A percentile compares a stretch with the other conserved stretches of the same genome.
Conservation (phyloP, 2,113 vertebrate genomes). For the Coryphaenoides rupestris region DNA sequence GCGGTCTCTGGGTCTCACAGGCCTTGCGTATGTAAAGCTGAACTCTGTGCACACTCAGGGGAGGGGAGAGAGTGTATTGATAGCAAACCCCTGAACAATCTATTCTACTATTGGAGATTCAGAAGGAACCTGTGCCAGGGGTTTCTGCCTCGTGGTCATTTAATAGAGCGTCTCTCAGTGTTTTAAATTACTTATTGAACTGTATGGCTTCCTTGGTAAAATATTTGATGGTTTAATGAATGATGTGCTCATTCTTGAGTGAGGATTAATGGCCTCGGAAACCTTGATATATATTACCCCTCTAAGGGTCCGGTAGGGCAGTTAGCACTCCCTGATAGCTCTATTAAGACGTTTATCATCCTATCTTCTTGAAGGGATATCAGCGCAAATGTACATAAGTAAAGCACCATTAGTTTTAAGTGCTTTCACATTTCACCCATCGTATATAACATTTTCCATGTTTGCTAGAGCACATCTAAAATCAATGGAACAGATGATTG, state of each 20-base stretch:
- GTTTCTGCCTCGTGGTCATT: slow-evolving; percentile 32
- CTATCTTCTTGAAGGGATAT: slow-evolving; percentile 37
- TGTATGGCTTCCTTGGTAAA: slow-evolving; percentile 49
- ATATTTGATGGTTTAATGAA: slow-evolving; percentile 60
- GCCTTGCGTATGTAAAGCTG: no score
- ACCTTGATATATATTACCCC: slow-evolving; percentile 45
- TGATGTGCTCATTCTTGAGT: slow-evolving; percentile 53
- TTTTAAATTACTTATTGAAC: slow-evolving; percentile 50
- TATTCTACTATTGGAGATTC: neutral
- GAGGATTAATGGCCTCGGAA: slow-evolving; percentile 59
- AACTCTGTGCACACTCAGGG: no score
- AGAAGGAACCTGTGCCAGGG: slow-evolving; percentile 17
- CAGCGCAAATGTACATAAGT: slow-evolving; percentile 21
- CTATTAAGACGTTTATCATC: slow-evolving; percentile 49
- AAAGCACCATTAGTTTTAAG: slow-evolving; percentile 33
- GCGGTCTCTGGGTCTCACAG: no score
- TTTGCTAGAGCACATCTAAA: slow-evolving; percentile 22
- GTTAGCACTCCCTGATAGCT: slow-evolving; percentile 43
- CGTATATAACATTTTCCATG: slow-evolving; percentile 19
- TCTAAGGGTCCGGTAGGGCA: slow-evolving; percentile 39
- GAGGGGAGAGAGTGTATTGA: no score
- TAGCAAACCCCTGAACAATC: no score
- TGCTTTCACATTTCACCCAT: slow-evolving; percentile 15
- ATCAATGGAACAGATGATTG: slow-evolving; percentile 12
- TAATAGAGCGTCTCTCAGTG: slow-evolving; percentile 38